These are phyloP conservation scores for Thoracochromis brauschi DNA, from an alignment of 2,113 vertebrate genomes.

Conservation along the genomic window DNA sequence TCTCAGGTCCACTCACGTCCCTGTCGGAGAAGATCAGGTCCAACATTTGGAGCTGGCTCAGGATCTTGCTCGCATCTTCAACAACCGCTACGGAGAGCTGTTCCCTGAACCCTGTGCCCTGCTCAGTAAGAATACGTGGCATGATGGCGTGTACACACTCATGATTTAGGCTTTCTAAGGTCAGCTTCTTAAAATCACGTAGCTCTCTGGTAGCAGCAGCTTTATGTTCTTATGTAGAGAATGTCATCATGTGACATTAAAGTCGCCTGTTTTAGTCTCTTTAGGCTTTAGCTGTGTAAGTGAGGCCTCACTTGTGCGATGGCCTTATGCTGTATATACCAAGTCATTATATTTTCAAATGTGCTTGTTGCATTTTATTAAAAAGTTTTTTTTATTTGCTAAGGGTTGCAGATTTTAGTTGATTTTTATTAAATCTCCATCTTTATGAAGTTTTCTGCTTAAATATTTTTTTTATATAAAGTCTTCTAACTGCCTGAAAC, in stretches of 20 bases:
- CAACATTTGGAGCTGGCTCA: slow-evolving; percentile 91
- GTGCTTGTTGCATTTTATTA: neutral
- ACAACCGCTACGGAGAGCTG: slow-evolving; percentile 81
- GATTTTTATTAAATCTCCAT: neutral
- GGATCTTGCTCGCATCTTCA: slow-evolving; percentile 86
- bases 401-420: neutral
- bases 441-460: neutral
- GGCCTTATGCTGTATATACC: neutral
- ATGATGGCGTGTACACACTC: neutral
- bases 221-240: neutral
- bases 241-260: neutral
- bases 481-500: neutral
- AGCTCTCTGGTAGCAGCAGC: neutral
- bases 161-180: neutral
- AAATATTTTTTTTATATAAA: neutral
- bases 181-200: neutral
- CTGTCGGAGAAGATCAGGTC: slow-evolving; percentile 93
- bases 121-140: slow-evolving; percentile 32
- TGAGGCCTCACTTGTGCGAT: neutral
- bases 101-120: slow-evolving; percentile 84
- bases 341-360: neutral
- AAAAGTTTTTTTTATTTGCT: neutral
- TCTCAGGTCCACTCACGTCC: slow-evolving; percentile 87
- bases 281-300: neutral
- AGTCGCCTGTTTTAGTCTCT: neutral